Evolutionary conservation across 2,888 invertebrate species (phyloP).

Genomic region (Conomelus anceps): DNA sequence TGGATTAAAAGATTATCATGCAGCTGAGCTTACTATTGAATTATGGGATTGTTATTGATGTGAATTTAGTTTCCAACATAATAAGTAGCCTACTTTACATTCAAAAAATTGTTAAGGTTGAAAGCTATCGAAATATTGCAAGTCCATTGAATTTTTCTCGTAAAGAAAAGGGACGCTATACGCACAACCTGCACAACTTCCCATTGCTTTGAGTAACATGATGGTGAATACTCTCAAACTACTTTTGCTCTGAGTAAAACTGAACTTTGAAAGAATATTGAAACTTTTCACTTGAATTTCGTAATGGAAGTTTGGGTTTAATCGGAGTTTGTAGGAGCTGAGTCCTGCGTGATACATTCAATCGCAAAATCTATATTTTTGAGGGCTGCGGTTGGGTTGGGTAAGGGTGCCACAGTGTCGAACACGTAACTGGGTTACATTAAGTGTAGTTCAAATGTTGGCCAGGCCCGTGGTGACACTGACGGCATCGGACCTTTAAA

Average conservation of each 20-base stretch:
- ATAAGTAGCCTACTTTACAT: not conserved
- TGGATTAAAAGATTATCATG: no score
- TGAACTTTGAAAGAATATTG: not conserved
- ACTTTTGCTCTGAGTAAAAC: not conserved
- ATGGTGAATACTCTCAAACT: not conserved
- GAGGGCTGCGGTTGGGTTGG: not conserved
- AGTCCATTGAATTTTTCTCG: not conserved
- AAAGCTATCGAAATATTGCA: not conserved
- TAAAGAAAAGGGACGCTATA: not conserved
- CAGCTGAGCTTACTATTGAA: no score
- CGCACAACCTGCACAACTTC: not conserved
- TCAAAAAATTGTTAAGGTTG: not conserved
- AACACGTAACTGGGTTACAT: not conserved
- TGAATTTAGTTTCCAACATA: not conserved
- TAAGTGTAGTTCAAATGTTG: not conserved
- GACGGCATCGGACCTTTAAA: not conserved
- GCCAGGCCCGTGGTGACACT: not conserved
- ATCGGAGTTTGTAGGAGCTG: not conserved
- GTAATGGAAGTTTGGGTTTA: not conserved
- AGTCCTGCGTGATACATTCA: not conserved
- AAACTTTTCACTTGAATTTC: not conserved
- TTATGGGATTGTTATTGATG: not conserved
- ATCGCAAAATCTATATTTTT: not conserved
- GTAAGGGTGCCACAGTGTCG: not conserved
- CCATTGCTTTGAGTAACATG: not conserved